Base-by-base conservation (phyloP, 2,888 invertebrate genomes). In the Mactromeris polynyma region DNA sequence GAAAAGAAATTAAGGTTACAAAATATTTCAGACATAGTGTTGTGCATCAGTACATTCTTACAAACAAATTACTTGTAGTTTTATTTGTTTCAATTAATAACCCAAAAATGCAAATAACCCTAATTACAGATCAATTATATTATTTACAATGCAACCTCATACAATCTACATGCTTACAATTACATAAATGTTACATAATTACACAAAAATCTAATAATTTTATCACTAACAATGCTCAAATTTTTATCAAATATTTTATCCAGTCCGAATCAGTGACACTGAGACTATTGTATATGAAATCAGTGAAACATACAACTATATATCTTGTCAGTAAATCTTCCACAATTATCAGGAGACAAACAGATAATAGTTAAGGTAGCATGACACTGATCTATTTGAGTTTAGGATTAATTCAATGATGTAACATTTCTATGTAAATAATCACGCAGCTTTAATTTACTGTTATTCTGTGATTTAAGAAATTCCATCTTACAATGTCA, bases 361-460 rank as follows among this genome's bases (percentile, higher is more conserved):
- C 9, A 64, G 58, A 64, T 64, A 64, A 64, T 26, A 64, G 58
- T 64, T 64, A 9, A 64, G n/a, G 58, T 7, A 73, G 36, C 1
- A 0, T 87, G 87, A 87, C 87, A 87, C 87, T 87, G 87, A 87
- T 87, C 87, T 87, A 87, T 87, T 83, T 83, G 54, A 84, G 73
- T 87, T 87, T 81, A 36, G 58, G 87, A 80, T 87, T 83, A 84
- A 80, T 40, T 36, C 64, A 9, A 38, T 87, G 58, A 87, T 69
- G 69, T 84, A 87, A 87, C 80, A 73, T 33, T 84, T 77, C 78
- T n/a, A 36, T 78, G 78, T 78, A 38, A 77, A 36, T 73, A 73
- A 33, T 33, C 36, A 73, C 31, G n/a, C 19, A 36, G 17, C 26
- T 17, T 0, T 14, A 26, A 26, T 26, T 64, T 64, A 64, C 21